Base-by-base conservation (phyloP, 2,113 vertebrate species). In the Thunnus thynnus region DNA sequence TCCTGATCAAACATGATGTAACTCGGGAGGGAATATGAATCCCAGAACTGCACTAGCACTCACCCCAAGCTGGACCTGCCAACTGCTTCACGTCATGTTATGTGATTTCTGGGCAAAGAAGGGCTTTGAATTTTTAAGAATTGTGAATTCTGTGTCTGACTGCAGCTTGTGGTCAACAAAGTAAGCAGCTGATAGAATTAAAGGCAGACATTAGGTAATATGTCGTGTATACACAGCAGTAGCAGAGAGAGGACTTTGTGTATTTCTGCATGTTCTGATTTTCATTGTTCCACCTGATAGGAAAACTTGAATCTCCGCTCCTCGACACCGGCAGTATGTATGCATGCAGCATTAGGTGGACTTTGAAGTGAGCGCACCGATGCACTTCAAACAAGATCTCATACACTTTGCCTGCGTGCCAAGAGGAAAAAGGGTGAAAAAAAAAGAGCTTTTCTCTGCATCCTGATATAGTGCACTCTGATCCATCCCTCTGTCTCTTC, bases 371-470 rank as follows among this genome's bases (percentile, higher is more conserved):
- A 83, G 68, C 61, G 20, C 55, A 27, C 66, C 1, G 47, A 78
- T 85, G 73, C 72, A 82, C 86, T 91, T 92, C 85, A 90, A 85
- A 91, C 63, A 78, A 77, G 76, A 85, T 79, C 79, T 82, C 71
- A 60, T 65, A 82, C 70, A 63, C 56, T 76, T 74, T 77, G 32
- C 71, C 13, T 55, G 68, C 48, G 54, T 76, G 74, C 82, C 72
- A 56, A 67, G 65, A 54, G 65, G 32, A 81, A 76, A 76, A 50
- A 63, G 11, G 20, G 30, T n/a, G 50, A 14, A 44, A 63, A 72
- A 66, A 48, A 52, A 55, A 56, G 48, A 16, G 67, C 46, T 82
- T 89, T 78, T 48, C 56, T 83, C 36, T 30, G 67, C 77, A 63
- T 75, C 72, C 73, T 79, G 78, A 82, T 20, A 47, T 65, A 56